These are phyloP conservation scores for Siphamia tubifer DNA, from an alignment of 2,113 vertebrate genomes.

Conservation along the genomic window DNA sequence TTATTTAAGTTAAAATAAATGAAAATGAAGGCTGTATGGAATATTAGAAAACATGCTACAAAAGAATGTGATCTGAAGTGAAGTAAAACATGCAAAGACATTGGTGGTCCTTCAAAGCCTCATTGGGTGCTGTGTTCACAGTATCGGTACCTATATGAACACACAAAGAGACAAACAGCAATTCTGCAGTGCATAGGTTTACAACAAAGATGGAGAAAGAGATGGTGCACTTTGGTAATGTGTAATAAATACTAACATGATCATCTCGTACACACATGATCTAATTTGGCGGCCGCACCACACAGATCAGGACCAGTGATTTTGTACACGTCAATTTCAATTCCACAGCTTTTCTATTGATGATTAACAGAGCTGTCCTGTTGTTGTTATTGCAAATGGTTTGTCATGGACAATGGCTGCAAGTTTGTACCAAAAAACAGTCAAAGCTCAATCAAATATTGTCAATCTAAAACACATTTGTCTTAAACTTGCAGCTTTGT, in stretches of 20 bases:
- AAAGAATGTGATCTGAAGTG: neutral
- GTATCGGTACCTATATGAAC: constrained; percentile 42
- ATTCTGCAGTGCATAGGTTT: constrained; percentile 74
- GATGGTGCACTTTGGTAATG: constrained; percentile 7
- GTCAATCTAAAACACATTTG: neutral
- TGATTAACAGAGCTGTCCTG: neutral
- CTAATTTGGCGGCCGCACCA: neutral
- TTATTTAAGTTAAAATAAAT: neutral
- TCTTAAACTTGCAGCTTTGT: neutral
- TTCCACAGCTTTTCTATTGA: neutral
- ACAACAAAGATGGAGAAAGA: constrained; percentile 24
- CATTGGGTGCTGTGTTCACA: constrained; percentile 1
- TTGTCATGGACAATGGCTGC: neutral
- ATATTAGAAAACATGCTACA: neutral
- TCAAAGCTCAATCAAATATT: constrained; percentile 8
- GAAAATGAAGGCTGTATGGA: neutral
- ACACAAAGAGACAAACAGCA: constrained; percentile 40
- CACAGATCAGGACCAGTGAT: neutral
- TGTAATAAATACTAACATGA: neutral
- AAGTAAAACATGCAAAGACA: constrained; percentile 33
- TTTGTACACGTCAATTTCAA: neutral
- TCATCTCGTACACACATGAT: neutral
- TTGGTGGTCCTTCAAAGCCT: constrained; percentile 8
- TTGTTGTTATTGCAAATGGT: neutral
- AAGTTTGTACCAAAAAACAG: neutral